Conservation (phyloP, 1,140 invertebrate species). For the Ridgeia piscesae region DNA sequence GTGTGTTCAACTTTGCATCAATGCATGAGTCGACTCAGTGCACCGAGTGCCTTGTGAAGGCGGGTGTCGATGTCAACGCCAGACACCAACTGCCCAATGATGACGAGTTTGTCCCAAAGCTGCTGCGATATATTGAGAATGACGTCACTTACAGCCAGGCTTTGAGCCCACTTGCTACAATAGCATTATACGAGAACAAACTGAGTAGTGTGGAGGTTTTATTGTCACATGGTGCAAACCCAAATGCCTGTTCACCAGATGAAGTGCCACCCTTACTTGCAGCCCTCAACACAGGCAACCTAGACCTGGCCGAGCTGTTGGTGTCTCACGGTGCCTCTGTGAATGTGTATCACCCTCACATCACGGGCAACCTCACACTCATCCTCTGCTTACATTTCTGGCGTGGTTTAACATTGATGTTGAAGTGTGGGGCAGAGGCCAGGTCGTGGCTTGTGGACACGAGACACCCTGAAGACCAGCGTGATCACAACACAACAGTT, state of each 20-base stretch:
- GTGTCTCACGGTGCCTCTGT: slow-evolving; percentile 37
- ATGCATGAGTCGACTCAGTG: not conserved
- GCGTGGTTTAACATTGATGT: slow-evolving; percentile 6
- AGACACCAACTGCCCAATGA: slow-evolving; percentile 12
- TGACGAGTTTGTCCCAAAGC: slow-evolving; percentile 4
- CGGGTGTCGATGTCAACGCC: slow-evolving; percentile 3
- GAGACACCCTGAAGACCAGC: not conserved
- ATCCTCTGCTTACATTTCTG: slow-evolving; percentile 18
- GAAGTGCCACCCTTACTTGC: slow-evolving; percentile 39
- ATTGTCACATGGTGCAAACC: not conserved
- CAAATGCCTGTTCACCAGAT: slow-evolving; percentile 2
- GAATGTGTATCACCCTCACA: slow-evolving; percentile 40
- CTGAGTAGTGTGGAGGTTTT: slow-evolving; percentile 18
- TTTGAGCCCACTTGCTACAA: not conserved
- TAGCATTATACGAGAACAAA: slow-evolving; percentile 1
- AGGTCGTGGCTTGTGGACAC: slow-evolving; percentile 12
- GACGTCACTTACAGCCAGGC: slow-evolving; percentile 7
- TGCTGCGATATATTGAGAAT: slow-evolving; percentile 16
- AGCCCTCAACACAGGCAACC: slow-evolving; percentile 33
- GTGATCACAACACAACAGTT: not conserved
- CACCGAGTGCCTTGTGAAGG: slow-evolving; percentile 12
- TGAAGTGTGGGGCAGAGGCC: slow-evolving; percentile 24
- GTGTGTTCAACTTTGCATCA: slow-evolving; percentile 22
- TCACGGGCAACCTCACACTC: slow-evolving; percentile 39
- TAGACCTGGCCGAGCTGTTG: slow-evolving; percentile 37